Conservation (phyloP, 2,888 invertebrate genomes). For the Phymatocera aterrima region DNA sequence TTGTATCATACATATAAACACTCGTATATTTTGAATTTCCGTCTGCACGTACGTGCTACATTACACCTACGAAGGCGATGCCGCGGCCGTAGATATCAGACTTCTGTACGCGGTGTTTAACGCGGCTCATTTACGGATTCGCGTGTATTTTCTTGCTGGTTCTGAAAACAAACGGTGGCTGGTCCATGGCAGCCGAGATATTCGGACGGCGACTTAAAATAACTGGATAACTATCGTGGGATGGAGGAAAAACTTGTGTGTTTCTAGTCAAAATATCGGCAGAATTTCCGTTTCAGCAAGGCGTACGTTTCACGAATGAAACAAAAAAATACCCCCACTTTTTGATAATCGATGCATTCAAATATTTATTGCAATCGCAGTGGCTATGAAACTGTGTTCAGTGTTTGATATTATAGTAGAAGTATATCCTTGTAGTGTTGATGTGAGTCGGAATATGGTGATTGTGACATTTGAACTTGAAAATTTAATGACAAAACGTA, state of each 20-base stretch:
- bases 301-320: too few relatives aligned
- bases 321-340: too few relatives aligned
- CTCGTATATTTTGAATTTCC: background rate
- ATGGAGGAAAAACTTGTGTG: conserved; percentile 5
- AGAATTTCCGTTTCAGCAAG: background rate
- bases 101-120: conserved; percentile 24
- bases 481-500: background rate
- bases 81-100: conserved; percentile 1
- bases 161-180: conserved; percentile 32
- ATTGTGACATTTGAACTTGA: background rate
- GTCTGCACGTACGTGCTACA: background rate
- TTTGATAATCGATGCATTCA: too few relatives aligned
- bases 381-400: background rate
- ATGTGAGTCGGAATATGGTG: background rate
- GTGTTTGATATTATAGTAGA: background rate
- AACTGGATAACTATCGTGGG: conserved; percentile 17
- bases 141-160: conserved; percentile 32
- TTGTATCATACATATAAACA: background rate
- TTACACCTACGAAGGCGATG: conserved; percentile 1
- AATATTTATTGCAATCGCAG: too few relatives aligned
- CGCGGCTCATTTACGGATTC: conserved; percentile 24
- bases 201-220: conserved; percentile 21
- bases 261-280: background rate
- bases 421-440: background rate
- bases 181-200: conserved; percentile 23